Evolutionary conservation across 2,888 invertebrate species (phyloP).

Genomic region (Pachycephus smyrnensis): DNA sequence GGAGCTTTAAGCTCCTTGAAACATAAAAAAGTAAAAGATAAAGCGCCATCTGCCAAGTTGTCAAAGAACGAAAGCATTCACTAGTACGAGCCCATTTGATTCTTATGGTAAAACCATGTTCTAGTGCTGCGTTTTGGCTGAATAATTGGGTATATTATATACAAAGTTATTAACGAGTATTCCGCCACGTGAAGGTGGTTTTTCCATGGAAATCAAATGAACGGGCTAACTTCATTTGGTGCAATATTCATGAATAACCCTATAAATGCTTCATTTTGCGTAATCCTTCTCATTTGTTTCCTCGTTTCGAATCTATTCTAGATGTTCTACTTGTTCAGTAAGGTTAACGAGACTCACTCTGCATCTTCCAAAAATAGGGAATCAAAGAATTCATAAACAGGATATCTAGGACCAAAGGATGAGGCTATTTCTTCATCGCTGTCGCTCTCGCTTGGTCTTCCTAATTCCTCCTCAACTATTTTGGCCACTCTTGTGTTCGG

Average conservation of each 20-base stretch:
- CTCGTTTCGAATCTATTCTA: neutral
- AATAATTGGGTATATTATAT: neutral
- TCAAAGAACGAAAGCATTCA: neutral
- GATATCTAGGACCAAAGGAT: slow-evolving; percentile 14
- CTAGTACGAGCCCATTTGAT: neutral
- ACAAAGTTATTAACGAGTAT: neutral
- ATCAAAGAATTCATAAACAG: slow-evolving; percentile 19
- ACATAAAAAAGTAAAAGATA: neutral
- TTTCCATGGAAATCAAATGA: neutral
- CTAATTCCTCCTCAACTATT: slow-evolving; percentile 17
- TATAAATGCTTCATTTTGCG: neutral
- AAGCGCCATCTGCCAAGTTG: neutral
- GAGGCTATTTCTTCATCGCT: slow-evolving; percentile 22
- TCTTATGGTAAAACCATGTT: neutral
- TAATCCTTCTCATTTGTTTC: neutral
- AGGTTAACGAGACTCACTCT: neutral
- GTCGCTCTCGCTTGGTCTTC: slow-evolving; percentile 17
- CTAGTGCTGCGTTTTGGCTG: neutral
- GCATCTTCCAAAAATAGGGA: neutral
- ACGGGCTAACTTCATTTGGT: neutral
- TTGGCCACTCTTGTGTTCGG: slow-evolving; percentile 29
- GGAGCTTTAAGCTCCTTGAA: neutral
- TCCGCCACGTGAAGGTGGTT: neutral
- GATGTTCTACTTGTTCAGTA: neutral
- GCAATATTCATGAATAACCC: neutral